Percentiles rank a stretch among this genome's conserved stretches.
These are phyloP conservation scores for Leucoraja ocellata DNA, from an alignment of 2,797 vertebrate species.

Conservation along the genomic window DNA sequence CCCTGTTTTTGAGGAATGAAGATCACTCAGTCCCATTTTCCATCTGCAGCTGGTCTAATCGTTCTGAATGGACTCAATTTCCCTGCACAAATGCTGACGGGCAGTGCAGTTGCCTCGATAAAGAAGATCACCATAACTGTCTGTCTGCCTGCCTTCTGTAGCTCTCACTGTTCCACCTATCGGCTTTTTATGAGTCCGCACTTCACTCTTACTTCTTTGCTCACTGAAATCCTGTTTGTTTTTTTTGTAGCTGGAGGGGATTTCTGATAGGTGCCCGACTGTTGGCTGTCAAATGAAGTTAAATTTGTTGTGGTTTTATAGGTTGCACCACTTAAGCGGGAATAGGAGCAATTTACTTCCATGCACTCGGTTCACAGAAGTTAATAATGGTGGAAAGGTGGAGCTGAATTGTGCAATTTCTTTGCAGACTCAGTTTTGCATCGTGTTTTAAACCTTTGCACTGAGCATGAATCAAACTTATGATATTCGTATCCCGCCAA, in stretches of 20 bases:
- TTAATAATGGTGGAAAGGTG: slow-evolving; percentile 6
- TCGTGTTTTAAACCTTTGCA: neutral
- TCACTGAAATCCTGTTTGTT: slow-evolving; percentile 23
- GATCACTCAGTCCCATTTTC: neutral
- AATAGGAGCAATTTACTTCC: slow-evolving; percentile 22
- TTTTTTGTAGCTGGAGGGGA: neutral
- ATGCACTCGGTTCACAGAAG: neutral
- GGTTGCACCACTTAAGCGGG: slow-evolving; percentile 20
- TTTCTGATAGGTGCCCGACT: slow-evolving; percentile 26
- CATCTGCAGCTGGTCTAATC: neutral
- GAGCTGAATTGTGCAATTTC: neutral
- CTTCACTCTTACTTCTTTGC: neutral
- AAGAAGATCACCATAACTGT: slow-evolving; percentile 4
- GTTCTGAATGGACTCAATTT: neutral
- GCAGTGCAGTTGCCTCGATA: neutral
- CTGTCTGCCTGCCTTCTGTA: neutral
- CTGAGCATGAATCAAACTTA: neutral
- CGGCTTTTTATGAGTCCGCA: neutral
- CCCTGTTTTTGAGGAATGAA: neutral
- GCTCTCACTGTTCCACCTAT: neutral
- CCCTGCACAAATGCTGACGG: neutral
- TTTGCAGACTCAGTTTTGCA: neutral
- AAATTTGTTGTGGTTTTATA: slow-evolving; percentile 24
- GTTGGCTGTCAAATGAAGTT: slow-evolving; percentile 33
- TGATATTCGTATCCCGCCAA: neutral